Evolutionary conservation across 2,113 vertebrate species (phyloP).

Genomic region (Chitala chitala): DNA sequence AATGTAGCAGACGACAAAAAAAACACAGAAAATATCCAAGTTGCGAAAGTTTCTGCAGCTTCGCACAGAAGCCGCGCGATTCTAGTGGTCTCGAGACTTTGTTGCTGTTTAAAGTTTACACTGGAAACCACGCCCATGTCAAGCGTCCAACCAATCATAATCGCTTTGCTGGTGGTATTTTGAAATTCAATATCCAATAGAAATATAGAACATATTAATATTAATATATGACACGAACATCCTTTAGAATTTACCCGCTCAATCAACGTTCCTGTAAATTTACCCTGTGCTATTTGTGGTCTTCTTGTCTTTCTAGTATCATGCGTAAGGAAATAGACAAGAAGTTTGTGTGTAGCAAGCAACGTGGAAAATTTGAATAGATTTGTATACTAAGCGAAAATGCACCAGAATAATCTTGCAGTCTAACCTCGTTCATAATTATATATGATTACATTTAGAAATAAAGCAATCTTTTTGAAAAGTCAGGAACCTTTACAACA

Average conservation of each 20-base stretch:
- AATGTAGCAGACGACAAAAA: background rate
- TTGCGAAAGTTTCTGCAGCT: too few relatives aligned
- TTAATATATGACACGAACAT: conserved; percentile 21
- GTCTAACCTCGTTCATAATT: background rate
- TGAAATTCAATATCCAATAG: conserved; percentile 38
- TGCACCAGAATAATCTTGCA: background rate
- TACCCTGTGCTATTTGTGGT: background rate
- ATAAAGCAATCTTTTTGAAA: background rate
- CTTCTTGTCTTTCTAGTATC: background rate
- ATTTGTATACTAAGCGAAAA: background rate
- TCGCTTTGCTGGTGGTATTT: conserved; percentile 12
- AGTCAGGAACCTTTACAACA: too few relatives aligned
- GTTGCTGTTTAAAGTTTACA: conserved; percentile 36
- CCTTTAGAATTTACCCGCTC: conserved; percentile 21
- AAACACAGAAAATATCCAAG: too few relatives aligned
- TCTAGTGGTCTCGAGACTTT: conserved; percentile 8
- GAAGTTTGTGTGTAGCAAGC: background rate
- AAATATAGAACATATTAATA: conserved; percentile 9
- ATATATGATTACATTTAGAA: background rate
- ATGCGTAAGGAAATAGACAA: background rate
- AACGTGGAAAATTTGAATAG: background rate
- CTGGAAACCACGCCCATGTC: conserved; percentile 26
- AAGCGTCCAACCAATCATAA: conserved; percentile 8
- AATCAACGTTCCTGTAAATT: conserved; percentile 24
- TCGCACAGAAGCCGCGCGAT: background rate